Percentiles rank a stretch among this genome's conserved stretches.
These are phyloP conservation scores for Pelochelys cantorii DNA, from an alignment of 2,797 vertebrate species.

Conservation along the genomic window DNA sequence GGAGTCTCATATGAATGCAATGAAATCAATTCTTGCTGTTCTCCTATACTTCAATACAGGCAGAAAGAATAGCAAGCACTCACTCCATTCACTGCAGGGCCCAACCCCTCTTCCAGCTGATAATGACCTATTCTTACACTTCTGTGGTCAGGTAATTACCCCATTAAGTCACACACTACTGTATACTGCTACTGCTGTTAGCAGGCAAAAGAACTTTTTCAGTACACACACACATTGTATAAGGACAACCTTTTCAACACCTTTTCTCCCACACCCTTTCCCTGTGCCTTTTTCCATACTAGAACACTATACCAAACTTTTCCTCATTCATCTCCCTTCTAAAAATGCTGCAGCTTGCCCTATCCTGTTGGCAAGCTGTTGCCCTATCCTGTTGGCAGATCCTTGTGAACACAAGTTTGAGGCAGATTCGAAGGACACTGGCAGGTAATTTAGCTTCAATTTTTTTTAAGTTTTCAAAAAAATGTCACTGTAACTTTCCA, in stretches of 20 bases:
- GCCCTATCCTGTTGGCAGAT: neutral
- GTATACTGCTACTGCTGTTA: neutral
- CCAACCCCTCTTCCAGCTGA: neutral
- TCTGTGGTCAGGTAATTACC: neutral
- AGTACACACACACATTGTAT: too few relatives aligned
- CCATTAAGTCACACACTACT: neutral
- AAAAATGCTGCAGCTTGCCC: neutral
- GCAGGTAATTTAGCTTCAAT: neutral
- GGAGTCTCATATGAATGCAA: neutral
- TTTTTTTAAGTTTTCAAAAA: neutral
- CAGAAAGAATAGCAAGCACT: neutral
- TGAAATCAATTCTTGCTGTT: neutral
- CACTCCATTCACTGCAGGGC: neutral
- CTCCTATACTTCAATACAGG: accelerated
- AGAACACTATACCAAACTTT: accelerated
- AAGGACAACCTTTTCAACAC: too few relatives aligned
- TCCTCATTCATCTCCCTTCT: neutral
- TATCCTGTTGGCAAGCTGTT: accelerated
- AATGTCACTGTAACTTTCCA: neutral
- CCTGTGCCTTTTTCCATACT: too few relatives aligned
- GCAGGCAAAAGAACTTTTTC: neutral
- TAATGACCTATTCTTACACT: neutral
- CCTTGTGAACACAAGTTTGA: neutral
- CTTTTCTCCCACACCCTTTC: neutral
- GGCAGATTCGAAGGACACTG: neutral